phyloP scores from a whole-genome alignment of 35 echinoderm and acorn worm species.

The Antedon bifida region DNA sequence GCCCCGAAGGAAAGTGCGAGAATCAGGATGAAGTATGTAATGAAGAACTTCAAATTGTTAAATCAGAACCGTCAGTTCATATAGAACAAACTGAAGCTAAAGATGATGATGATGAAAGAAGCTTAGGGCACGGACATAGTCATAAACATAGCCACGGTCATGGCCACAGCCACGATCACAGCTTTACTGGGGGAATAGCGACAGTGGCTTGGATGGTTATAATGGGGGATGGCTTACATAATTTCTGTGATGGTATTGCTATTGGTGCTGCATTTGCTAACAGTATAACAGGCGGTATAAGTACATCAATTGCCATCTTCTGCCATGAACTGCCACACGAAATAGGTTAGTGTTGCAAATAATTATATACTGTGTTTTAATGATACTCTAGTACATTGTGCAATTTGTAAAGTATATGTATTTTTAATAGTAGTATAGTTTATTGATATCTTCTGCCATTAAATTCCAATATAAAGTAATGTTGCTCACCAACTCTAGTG shows the following conservation, averaged over 20 bases:
- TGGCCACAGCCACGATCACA: conserved; percentile 18
- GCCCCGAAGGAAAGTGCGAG: not conserved
- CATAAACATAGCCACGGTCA: conserved; percentile 11
- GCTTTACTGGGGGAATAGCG: not conserved
- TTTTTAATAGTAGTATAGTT: no score
- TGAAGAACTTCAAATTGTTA: not conserved
- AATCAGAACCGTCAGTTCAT: not conserved
- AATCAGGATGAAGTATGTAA: not conserved
- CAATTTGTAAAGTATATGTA: no score
- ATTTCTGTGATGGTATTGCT: conserved; percentile 73
- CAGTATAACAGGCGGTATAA: conserved; percentile 35
- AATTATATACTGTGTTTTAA: not conserved
- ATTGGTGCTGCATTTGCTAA: conserved; percentile 72
- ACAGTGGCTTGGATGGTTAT: conserved; percentile 43
- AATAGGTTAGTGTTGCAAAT: conserved; percentile 39
- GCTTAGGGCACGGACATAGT: not conserved
- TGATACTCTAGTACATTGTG: no score
- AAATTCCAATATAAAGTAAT: no score
- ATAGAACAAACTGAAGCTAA: not conserved
- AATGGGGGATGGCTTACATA: conserved; percentile 66
- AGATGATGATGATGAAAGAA: not conserved
- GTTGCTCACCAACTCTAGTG: no score
- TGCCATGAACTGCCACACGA: conserved; percentile 94
- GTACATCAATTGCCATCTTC: conserved; percentile 65
- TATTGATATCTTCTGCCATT: no score